Evolutionary conservation across 2,113 vertebrate species (phyloP).

Genomic region (Coregonus clupeaformis): DNA sequence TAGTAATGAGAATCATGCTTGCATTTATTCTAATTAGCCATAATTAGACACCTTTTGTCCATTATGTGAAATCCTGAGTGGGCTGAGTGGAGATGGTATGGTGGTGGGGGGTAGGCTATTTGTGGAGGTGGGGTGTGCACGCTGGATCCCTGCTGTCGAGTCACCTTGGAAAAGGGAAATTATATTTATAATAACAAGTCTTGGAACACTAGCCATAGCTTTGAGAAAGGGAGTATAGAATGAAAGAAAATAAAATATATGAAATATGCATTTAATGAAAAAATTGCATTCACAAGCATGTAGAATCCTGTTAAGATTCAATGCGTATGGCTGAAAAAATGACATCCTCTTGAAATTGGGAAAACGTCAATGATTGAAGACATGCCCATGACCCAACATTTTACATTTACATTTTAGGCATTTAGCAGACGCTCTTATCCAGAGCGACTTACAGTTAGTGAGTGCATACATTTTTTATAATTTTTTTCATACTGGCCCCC

Average conservation of each 20-base stretch:
- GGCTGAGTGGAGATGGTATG: slow-evolving; percentile 23
- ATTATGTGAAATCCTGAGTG: slow-evolving; percentile 37
- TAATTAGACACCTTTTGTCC: slow-evolving; percentile 42
- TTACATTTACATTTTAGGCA: too few species aligned
- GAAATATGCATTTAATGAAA: neutral
- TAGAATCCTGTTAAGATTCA: neutral
- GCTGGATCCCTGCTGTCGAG: slow-evolving; percentile 19
- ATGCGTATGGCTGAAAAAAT: neutral
- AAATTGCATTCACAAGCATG: neutral
- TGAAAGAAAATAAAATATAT: slow-evolving; percentile 4
- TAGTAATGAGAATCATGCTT: slow-evolving; percentile 36
- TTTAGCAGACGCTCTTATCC: too few species aligned
- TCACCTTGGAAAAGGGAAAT: slow-evolving; percentile 42
- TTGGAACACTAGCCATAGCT: neutral
- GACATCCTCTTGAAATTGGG: too few species aligned
- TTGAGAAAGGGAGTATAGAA: neutral
- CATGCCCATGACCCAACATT: too few species aligned
- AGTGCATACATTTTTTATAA: too few species aligned
- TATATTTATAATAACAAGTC: slow-evolving; percentile 7
- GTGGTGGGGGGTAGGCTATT: slow-evolving; percentile 26
- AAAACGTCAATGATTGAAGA: too few species aligned
- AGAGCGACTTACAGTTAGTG: too few species aligned
- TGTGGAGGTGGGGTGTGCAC: slow-evolving; percentile 31
- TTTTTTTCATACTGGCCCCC: too few species aligned
- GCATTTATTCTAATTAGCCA: slow-evolving; percentile 32